Evolutionary conservation across 2,888 invertebrate genomes (phyloP).

Genomic region (Andrena camellia): DNA sequence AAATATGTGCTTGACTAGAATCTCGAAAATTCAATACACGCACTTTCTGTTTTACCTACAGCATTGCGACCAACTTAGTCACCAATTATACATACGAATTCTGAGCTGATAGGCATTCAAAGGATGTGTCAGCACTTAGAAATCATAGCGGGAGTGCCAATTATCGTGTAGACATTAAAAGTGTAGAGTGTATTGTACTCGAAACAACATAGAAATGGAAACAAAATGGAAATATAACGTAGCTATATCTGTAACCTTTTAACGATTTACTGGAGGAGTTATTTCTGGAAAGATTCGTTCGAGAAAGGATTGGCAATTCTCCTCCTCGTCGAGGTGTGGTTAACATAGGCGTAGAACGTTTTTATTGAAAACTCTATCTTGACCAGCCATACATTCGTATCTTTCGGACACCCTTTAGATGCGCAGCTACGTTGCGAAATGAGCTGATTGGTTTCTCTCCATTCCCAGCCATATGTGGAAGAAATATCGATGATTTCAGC

Average conservation of each 20-base stretch:
- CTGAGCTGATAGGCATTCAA: too few species aligned
- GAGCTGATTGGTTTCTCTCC: slow-evolving; percentile 41
- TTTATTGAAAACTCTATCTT: slow-evolving; percentile 25
- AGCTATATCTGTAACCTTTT: not conserved
- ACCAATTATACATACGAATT: too few species aligned
- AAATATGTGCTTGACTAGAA: not conserved
- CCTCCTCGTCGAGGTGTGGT: not conserved
- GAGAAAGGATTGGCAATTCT: not conserved
- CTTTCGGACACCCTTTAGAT: slow-evolving; percentile 37
- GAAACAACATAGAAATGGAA: too few species aligned
- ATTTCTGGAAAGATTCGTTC: not conserved
- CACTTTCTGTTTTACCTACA: too few species aligned
- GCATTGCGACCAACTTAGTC: too few species aligned
- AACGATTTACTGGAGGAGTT: not conserved
- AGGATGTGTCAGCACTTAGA: too few species aligned
- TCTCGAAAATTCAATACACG: too few species aligned
- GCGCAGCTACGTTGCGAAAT: slow-evolving; percentile 43
- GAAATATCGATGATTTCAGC: slow-evolving; percentile 24
- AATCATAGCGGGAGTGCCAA: too few species aligned
- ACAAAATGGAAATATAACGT: too few species aligned
- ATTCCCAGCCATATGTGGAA: not conserved
- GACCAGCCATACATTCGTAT: slow-evolving; percentile 12
- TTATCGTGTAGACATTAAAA: too few species aligned
- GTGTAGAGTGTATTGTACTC: too few species aligned
- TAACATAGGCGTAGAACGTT: slow-evolving; percentile 4